phyloP scores from a whole-genome alignment of 2,797 vertebrate species.

The Calcarius lapponicus region DNA sequence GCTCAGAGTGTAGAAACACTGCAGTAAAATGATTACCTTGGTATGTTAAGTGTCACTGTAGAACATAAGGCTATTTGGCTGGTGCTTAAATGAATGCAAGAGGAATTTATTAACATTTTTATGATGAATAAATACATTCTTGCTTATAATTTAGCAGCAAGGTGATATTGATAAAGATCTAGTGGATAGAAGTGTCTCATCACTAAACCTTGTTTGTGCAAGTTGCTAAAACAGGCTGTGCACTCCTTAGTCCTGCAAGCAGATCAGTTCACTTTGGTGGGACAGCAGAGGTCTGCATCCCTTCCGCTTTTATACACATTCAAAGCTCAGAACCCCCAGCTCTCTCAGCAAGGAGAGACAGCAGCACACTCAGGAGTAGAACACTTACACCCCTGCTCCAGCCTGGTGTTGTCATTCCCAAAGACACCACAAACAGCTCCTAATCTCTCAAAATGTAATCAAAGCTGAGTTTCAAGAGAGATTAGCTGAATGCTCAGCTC shows the following conservation, averaged over 20 bases:
- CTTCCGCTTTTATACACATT: not conserved
- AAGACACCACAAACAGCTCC: not conserved
- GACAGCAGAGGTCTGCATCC: not conserved
- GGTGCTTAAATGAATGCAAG: not conserved
- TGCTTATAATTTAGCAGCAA: not conserved
- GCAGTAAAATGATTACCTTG: not conserved
- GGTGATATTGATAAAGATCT: not conserved
- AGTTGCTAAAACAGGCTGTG: not conserved
- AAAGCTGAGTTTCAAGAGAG: not conserved
- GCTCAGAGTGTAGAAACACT: not conserved
- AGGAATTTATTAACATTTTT: conserved; percentile 23
- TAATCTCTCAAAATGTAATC: conserved; percentile 18
- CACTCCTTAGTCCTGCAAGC: not conserved
- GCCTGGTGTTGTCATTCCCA: not conserved
- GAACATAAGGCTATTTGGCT: not conserved
- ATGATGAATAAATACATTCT: not conserved
- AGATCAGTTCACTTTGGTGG: not conserved
- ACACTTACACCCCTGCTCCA: not conserved
- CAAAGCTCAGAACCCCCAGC: not conserved
- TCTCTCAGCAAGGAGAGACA: not conserved
- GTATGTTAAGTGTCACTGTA: not conserved
- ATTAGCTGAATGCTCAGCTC: not conserved
- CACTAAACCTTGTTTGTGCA: not conserved
- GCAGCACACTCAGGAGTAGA: not conserved
- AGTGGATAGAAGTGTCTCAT: not conserved